Base-by-base conservation (phyloP, 2,113 vertebrate genomes). In the Perca flavescens region DNA sequence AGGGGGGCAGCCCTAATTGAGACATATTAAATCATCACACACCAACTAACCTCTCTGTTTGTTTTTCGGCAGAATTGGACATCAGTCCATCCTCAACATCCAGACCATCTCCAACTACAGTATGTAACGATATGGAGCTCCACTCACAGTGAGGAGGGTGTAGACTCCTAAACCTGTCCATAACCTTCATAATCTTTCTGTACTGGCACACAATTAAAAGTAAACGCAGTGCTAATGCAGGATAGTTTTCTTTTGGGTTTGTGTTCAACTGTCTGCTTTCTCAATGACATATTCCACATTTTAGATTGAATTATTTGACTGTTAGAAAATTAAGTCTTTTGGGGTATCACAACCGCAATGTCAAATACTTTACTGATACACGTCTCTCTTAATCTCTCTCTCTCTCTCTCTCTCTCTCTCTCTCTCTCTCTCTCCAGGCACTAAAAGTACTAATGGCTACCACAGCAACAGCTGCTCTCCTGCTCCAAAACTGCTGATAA, bases 401-500 rank as follows among this genome's bases (percentile, higher is more conserved):
- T 36, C 34, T 36, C 34, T 36, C 34, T 8, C 34, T 36, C 34
- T 34, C 31, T 34, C 31, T 34, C 31, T 34, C 31, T 34, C 31
- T 5, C 34, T 36, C 6, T 36, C 34, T 36, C 34, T 7, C 34
- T 2, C 36, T 40, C 36, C 86, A 92, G 95, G 90, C 68, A 77
- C 89, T 63, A 95, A 93, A 76, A 89, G 88, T 50, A 47, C 82
- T 19, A 95, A 94, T 7, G 91, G 94, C 8, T 89, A 65, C 75
- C 89, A 91, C 71, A 43, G 67, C 6, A 82, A 52, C 84, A 90
- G 83, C 91, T 72, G 82, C 86, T 95, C 93, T 81, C 88, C 92
- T n/a, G 85, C 87, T 61, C 88, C 94, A 0, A 95, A 92, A 54
- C 77, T 96, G 82, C 93, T 96, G 74, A 94, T 96, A 62, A 96